These are phyloP conservation scores for Nannoperca australis DNA, from an alignment of 2,797 vertebrate genomes.

Conservation along the genomic window DNA sequence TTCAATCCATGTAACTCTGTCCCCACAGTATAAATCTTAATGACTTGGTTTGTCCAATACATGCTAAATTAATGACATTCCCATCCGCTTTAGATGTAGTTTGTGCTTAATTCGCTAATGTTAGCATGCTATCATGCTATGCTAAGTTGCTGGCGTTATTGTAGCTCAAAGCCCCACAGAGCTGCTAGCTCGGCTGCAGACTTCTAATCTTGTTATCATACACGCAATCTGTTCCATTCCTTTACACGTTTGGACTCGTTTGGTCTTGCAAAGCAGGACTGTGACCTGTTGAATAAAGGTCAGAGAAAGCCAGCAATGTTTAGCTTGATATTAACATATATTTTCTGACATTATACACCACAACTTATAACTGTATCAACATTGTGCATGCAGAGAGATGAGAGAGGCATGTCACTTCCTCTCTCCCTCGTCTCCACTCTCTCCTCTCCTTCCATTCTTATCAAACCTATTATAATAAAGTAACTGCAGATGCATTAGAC, in stretches of 20 bases:
- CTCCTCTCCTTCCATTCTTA: conserved; percentile 11
- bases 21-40: not conserved
- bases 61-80: not conserved
- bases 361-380: not conserved
- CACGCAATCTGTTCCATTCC: not conserved
- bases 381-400: not conserved
- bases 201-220: too few species aligned
- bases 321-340: too few species aligned
- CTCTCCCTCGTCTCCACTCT: not conserved
- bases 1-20: too few species aligned
- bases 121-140: too few species aligned
- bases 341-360: not conserved
- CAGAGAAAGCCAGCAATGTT: not conserved
- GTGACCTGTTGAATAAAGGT: not conserved
- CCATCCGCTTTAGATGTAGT: too few species aligned
- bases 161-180: too few species aligned
- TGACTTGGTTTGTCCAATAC: not conserved
- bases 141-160: too few species aligned
- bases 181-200: too few species aligned
- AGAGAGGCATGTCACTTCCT: too few species aligned
- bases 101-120: too few species aligned
- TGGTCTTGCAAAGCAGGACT: too few species aligned
- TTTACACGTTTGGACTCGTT: not conserved
- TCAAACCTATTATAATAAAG: conserved; percentile 44
- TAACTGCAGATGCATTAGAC: conserved; percentile 46